Percentiles rank a stretch among this genome's conserved stretches.
phyloP scores from a whole-genome alignment of 92 coral and sea anemone species.

The Ricordea florida region DNA sequence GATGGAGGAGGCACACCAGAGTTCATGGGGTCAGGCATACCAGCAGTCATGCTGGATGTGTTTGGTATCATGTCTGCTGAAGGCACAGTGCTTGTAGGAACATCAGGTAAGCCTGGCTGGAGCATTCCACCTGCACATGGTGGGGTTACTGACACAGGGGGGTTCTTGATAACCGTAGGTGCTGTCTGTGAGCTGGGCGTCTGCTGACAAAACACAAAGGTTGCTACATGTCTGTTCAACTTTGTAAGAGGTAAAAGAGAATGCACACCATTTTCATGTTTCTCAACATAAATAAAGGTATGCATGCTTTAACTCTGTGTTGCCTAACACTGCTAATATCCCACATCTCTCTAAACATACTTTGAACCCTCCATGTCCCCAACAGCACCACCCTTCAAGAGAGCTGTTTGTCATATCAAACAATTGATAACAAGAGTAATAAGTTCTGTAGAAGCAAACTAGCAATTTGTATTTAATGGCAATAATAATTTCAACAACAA shows the following conservation, averaged over 20 bases:
- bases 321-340: too few relatives aligned
- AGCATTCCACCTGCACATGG: constrained; percentile 54
- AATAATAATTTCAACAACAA: too few relatives aligned
- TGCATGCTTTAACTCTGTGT: too few relatives aligned
- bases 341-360: too few relatives aligned
- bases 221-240: not conserved
- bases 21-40: constrained; percentile 56
- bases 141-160: constrained; percentile 58
- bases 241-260: not conserved
- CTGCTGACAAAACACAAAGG: constrained; percentile 4
- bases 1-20: constrained; percentile 31
- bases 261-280: too few relatives aligned
- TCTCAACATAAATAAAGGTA: too few relatives aligned
- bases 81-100: constrained; percentile 42
- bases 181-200: constrained; percentile 56
- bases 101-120: constrained; percentile 66
- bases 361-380: too few relatives aligned
- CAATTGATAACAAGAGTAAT: too few relatives aligned
- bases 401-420: too few relatives aligned
- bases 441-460: too few relatives aligned
- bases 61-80: constrained; percentile 55
- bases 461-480: too few relatives aligned
- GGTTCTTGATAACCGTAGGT: constrained; percentile 45
- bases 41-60: constrained; percentile 29
- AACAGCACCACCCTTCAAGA: too few relatives aligned